Conservation (phyloP, 1,140 invertebrate species). For the Microplitis mediator region DNA sequence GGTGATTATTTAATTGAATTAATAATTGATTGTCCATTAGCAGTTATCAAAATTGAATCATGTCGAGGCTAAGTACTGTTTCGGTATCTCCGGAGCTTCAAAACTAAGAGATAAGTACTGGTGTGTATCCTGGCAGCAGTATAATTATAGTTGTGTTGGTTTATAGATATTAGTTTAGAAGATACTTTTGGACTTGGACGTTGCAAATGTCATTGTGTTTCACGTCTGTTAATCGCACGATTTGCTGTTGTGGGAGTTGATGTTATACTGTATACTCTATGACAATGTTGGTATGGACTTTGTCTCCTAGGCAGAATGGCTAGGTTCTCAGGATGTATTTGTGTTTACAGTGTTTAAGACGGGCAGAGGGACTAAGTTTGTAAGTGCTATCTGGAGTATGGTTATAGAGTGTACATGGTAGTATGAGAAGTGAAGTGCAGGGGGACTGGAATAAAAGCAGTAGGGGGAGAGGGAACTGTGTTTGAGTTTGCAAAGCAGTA, state of each 20-base stretch:
- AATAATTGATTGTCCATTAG: no score
- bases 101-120: no score
- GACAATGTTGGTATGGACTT: neutral
- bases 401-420: neutral
- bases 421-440: neutral
- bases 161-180: neutral
- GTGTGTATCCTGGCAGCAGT: no score
- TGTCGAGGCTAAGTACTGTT: no score
- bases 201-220: no score
- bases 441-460: no score
- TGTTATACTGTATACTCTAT: neutral
- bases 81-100: no score
- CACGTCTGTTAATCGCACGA: neutral
- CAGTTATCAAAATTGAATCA: no score
- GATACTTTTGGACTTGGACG: no score
- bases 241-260: neutral
- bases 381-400: conserved; percentile 17
- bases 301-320: neutral
- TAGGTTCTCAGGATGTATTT: conserved; percentile 11
- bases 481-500: conserved; percentile 39
- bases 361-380: neutral
- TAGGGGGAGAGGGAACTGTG: neutral
- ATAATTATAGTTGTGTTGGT: no score
- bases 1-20: no score
- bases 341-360: conserved; percentile 21